Conservation (phyloP, 1,140 invertebrate genomes). For the Neocloeon triangulifer region DNA sequence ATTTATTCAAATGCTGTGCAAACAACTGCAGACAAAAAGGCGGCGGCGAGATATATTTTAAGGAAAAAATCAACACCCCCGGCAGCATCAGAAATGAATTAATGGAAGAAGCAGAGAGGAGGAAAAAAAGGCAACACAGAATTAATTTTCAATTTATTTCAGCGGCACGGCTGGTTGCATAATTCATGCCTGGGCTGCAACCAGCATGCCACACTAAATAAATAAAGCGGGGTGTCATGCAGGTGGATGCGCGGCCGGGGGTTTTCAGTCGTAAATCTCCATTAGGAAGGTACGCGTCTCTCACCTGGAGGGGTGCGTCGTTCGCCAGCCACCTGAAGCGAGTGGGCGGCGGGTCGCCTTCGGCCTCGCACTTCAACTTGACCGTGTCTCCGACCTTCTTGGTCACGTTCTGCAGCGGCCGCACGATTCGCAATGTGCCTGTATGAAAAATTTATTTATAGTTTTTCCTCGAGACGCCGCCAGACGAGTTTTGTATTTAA, state of each 20-base stretch:
- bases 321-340: slow-evolving; percentile 45
- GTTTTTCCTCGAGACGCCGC: too few species aligned
- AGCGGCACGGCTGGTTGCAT: neutral
- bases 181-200: slow-evolving; percentile 10
- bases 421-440: slow-evolving; percentile 13
- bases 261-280: slow-evolving; percentile 2
- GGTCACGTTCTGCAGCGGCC: slow-evolving; percentile 31
- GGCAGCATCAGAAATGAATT: too few species aligned
- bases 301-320: slow-evolving; percentile 26
- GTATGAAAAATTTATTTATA: too few species aligned
- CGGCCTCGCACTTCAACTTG: slow-evolving; percentile 39
- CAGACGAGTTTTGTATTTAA: too few species aligned
- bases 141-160: neutral
- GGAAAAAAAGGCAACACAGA: too few species aligned
- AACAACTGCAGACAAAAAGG: too few species aligned
- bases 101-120: too few species aligned
- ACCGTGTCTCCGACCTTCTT: slow-evolving; percentile 32
- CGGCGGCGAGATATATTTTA: too few species aligned
- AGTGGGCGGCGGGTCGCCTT: slow-evolving; percentile 30
- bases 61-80: too few species aligned
- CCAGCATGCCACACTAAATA: slow-evolving; percentile 9
- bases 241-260: neutral
- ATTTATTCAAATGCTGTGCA: too few species aligned
- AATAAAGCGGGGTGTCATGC: neutral
- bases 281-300: slow-evolving; percentile 18